Evolutionary conservation across 2,797 vertebrate genomes (phyloP).

Genomic region (Phylloscopus collybita): DNA sequence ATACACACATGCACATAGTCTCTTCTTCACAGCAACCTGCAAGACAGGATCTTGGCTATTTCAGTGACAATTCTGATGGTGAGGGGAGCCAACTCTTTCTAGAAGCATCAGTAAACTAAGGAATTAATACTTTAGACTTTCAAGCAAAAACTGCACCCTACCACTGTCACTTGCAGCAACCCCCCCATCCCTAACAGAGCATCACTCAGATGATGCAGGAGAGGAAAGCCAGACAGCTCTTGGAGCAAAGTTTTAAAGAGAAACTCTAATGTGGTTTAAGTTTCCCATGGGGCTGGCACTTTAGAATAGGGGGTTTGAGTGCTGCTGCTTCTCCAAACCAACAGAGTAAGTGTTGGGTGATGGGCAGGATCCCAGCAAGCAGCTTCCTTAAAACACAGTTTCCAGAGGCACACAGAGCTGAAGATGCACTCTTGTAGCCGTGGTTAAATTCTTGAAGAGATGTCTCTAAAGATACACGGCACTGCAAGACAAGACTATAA

Average conservation of each 20-base stretch:
- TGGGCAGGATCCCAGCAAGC: background rate
- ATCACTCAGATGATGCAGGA: background rate
- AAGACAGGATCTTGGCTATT: background rate
- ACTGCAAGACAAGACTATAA: background rate
- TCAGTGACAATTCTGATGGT: background rate
- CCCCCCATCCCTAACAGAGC: background rate
- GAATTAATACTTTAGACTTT: background rate
- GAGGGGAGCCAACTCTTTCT: background rate
- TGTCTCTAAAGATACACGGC: background rate
- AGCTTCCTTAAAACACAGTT: background rate
- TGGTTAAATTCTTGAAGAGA: background rate
- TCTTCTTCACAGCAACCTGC: background rate
- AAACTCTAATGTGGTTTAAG: background rate
- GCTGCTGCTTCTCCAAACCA: background rate
- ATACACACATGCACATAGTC: no score
- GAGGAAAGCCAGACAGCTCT: background rate
- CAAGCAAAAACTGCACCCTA: background rate
- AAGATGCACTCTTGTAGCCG: background rate
- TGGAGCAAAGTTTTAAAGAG: background rate
- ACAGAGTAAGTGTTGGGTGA: background rate
- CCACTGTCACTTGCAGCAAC: background rate
- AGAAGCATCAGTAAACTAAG: background rate
- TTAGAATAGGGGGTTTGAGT: background rate
- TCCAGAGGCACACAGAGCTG: background rate
- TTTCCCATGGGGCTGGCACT: background rate